A percentile compares a stretch with the other conserved stretches of the same genome.
Evolutionary conservation across 1,140 invertebrate species (phyloP).

Genomic region (Oryctes rhinoceros): DNA sequence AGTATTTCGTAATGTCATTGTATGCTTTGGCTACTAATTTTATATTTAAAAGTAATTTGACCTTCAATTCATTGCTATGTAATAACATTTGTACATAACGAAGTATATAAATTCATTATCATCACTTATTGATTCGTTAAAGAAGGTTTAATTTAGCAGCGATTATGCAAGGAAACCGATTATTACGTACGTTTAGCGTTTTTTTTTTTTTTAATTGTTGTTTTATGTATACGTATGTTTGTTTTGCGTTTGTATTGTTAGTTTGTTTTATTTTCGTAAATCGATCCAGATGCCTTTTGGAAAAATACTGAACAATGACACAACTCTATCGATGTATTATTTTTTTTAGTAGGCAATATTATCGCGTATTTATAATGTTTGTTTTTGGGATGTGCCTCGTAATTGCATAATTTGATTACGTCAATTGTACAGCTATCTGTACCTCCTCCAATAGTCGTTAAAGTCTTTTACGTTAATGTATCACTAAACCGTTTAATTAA

Average conservation of each 20-base stretch:
- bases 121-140: neutral
- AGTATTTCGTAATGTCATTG: neutral
- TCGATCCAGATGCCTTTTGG: neutral
- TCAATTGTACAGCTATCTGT: too few relatives aligned
- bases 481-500: too few relatives aligned
- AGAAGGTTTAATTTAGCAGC: neutral
- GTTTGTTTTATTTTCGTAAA: neutral
- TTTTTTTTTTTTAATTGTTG: neutral
- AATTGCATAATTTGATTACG: too few relatives aligned
- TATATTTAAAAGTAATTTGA: neutral
- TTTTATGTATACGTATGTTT: neutral
- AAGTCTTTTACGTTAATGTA: too few relatives aligned
- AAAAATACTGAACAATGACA: too few relatives aligned
- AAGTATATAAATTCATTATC: slow-evolving; percentile 12
- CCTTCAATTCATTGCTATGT: slow-evolving; percentile 9
- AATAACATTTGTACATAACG: neutral
- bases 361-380: too few relatives aligned
- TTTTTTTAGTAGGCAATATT: too few relatives aligned
- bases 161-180: neutral
- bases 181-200: neutral
- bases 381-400: too few relatives aligned
- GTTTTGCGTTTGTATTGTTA: neutral
- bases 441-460: too few relatives aligned
- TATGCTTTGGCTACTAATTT: neutral
- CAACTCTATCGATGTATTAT: too few relatives aligned